phyloP scores from a whole-genome alignment of 1,140 invertebrate species.

The Bombus vancouverensis region DNA sequence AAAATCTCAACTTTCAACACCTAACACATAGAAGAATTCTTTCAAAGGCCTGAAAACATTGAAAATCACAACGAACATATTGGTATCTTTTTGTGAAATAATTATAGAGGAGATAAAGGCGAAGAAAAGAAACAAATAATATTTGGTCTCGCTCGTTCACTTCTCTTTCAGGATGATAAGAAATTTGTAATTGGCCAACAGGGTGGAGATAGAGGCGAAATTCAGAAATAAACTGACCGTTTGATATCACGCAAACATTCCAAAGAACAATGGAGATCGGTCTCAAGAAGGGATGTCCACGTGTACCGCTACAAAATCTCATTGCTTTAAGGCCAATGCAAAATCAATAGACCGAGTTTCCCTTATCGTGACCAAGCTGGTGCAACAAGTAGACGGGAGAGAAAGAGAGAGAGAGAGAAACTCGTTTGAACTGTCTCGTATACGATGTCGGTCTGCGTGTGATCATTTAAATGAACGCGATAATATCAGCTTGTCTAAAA shows the following conservation, averaged over 20 bases:
- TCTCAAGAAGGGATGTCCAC: not conserved
- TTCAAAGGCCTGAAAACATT: not conserved
- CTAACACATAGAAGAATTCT: not conserved
- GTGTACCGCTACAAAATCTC: constrained; percentile 12
- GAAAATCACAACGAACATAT: not conserved
- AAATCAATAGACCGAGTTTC: constrained; percentile 40
- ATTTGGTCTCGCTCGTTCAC: not conserved
- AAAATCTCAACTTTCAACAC: not conserved
- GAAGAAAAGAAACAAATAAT: too few species aligned
- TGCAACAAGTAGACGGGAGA: constrained; percentile 5
- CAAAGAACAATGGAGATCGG: not conserved
- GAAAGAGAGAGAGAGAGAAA: not conserved
- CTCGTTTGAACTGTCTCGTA: constrained; percentile 30
- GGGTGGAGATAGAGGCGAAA: not conserved
- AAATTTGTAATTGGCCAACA: not conserved
- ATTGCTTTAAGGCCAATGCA: constrained; percentile 2
- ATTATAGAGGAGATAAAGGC: not conserved
- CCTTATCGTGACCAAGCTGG: constrained; percentile 16
- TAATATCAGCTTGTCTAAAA: constrained; percentile 45
- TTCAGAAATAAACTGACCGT: not conserved
- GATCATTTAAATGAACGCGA: constrained; percentile 17
- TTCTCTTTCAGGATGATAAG: constrained; percentile 8
- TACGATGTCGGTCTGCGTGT: constrained; percentile 9
- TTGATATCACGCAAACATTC: not conserved
- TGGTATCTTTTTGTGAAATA: not conserved